A percentile compares a stretch with the other conserved stretches of the same genome.
phyloP scores from a whole-genome alignment of 2,113 vertebrate species.

The Callopanchax toddi region DNA sequence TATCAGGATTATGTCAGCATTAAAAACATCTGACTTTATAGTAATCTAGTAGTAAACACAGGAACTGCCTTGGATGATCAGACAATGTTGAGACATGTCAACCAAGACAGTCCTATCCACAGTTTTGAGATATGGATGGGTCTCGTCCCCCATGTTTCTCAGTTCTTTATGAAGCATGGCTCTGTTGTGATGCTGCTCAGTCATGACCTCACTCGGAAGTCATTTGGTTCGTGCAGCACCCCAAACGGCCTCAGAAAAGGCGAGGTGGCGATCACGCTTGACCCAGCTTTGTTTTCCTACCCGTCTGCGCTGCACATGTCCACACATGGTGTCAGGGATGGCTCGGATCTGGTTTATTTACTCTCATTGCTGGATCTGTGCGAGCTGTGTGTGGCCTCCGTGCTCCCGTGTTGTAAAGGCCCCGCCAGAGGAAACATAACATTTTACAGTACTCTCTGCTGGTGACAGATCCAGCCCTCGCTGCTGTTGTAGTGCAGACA shows the following conservation, averaged over 20 bases:
- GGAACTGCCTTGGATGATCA: too few relatives aligned
- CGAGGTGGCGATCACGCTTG: slow-evolving; percentile 58
- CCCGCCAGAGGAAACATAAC: slow-evolving; percentile 79
- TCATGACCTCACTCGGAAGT: slow-evolving; percentile 17
- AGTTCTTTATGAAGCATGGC: background rate
- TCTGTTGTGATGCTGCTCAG: background rate
- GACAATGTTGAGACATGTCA: too few relatives aligned
- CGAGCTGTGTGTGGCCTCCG: slow-evolving; percentile 85
- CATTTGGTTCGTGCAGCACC: too few relatives aligned
- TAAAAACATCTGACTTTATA: slow-evolving; percentile 16
- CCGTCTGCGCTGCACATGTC: slow-evolving; percentile 64
- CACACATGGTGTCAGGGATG: slow-evolving; percentile 70
- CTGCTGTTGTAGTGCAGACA: slow-evolving; percentile 44
- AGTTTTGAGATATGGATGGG: too few relatives aligned
- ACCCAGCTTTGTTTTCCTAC: slow-evolving; percentile 67
- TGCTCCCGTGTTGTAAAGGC: slow-evolving; percentile 81
- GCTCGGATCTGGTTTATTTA: slow-evolving; percentile 86
- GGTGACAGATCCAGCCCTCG: slow-evolving; percentile 70
- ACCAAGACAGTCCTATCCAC: too few relatives aligned
- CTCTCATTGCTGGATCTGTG: slow-evolving; percentile 79
- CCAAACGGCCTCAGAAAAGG: slow-evolving; percentile 35
- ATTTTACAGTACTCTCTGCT: slow-evolving; percentile 70
- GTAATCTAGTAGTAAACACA: too few relatives aligned
- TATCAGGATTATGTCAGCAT: slow-evolving; percentile 32
- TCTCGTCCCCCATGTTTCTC: too few relatives aligned